phyloP scores from a whole-genome alignment of 2,888 invertebrate genomes.

The Matsumyia berberina region DNA sequence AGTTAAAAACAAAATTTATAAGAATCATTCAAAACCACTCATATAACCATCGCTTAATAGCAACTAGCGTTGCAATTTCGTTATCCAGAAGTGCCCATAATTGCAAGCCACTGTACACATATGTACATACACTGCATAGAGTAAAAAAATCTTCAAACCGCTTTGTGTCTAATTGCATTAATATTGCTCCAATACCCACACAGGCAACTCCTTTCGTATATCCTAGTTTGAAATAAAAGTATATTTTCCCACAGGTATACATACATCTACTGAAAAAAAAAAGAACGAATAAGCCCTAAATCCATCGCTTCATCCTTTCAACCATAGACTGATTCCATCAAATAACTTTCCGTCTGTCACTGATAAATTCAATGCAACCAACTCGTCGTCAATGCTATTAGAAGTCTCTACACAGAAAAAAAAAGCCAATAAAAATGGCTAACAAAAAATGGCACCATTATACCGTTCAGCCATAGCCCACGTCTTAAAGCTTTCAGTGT shows the following conservation, averaged over 20 bases:
- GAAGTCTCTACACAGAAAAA: constrained; percentile 51
- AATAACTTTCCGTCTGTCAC: constrained; percentile 75
- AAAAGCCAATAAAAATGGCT: constrained; percentile 18
- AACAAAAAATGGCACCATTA: constrained; percentile 68
- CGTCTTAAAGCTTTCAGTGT: constrained; percentile 65
- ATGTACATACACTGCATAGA: constrained; percentile 30
- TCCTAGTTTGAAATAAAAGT: constrained; percentile 20
- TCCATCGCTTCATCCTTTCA: constrained; percentile 63
- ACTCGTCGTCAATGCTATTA: constrained; percentile 71
- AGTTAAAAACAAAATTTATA: no score
- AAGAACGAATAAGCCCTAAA: constrained; percentile 25
- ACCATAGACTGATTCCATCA: constrained; percentile 74
- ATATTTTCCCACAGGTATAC: constrained; percentile 35
- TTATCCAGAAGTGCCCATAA: constrained; percentile 28
- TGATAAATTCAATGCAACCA: constrained; percentile 74
- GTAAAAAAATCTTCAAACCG: constrained; percentile 51
- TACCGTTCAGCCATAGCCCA: constrained; percentile 51
- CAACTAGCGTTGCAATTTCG: no score
- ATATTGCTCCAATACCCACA: constrained; percentile 42
- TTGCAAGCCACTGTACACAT: no score
- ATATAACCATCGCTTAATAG: no score
- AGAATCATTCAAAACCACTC: no score
- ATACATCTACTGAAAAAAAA: background rate
- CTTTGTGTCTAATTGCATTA: constrained; percentile 74
- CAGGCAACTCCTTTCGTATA: constrained; percentile 34